These are phyloP conservation scores for Enoplosus armatus DNA, from an alignment of 2,797 vertebrate species.

Conservation along the genomic window DNA sequence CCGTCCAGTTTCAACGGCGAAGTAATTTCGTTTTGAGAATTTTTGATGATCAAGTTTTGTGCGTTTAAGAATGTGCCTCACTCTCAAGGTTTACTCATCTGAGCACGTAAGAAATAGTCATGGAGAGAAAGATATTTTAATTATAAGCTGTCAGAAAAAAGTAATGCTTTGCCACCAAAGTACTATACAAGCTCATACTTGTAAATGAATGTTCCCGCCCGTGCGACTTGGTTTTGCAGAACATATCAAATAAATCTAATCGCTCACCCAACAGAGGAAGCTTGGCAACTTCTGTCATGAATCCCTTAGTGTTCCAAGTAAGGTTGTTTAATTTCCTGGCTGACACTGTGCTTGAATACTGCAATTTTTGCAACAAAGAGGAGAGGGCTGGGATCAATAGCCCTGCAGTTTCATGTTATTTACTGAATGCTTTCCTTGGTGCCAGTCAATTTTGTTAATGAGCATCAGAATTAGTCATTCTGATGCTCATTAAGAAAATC, in stretches of 20 bases:
- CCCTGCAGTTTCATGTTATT: slow-evolving; percentile 45
- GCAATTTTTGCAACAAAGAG: slow-evolving; percentile 32
- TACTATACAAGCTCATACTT: slow-evolving; percentile 11
- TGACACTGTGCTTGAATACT: slow-evolving; percentile 38
- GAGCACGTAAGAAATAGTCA: not conserved
- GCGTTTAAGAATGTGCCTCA: not conserved
- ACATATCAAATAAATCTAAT: slow-evolving; percentile 23
- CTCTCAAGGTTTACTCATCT: not conserved
- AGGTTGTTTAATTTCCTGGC: slow-evolving; percentile 38
- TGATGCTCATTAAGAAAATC: slow-evolving; percentile 63
- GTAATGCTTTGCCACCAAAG: not conserved
- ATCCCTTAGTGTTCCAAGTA: slow-evolving; percentile 27
- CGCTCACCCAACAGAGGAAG: slow-evolving; percentile 4
- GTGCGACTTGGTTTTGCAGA: slow-evolving; percentile 15
- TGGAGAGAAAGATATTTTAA: slow-evolving; percentile 9
- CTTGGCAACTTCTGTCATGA: slow-evolving; percentile 5
- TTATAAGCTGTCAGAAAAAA: slow-evolving; percentile 6
- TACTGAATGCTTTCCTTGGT: slow-evolving; percentile 54
- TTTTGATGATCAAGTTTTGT: not conserved
- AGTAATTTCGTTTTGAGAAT: slow-evolving; percentile 5
- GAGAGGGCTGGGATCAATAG: slow-evolving; percentile 56
- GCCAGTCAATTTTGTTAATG: slow-evolving; percentile 77
- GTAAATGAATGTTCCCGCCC: slow-evolving; percentile 14
- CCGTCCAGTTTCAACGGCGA: not conserved
- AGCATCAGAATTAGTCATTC: slow-evolving; percentile 72